phyloP scores from a whole-genome alignment of 2,888 invertebrate species.

The Plebejus argus region DNA sequence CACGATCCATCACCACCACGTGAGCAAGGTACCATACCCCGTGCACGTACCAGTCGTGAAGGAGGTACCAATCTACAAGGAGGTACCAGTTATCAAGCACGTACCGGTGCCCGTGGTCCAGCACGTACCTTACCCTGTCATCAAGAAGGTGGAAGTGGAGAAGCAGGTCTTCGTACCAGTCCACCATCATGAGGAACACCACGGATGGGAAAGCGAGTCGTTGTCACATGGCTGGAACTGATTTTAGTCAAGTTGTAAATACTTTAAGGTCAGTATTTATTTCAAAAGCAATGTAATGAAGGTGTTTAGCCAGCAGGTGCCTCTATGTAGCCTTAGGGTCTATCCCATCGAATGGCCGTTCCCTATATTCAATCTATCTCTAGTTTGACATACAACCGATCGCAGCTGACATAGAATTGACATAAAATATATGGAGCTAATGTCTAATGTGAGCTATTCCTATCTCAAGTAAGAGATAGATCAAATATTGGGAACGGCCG shows the following conservation, averaged over 20 bases:
- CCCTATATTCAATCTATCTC: too few relatives aligned
- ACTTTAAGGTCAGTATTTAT: conserved; percentile 56
- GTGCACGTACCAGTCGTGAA: conserved; percentile 71
- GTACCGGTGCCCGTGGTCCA: conserved; percentile 67
- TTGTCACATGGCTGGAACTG: conserved; percentile 76
- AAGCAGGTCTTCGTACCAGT: conserved; percentile 69
- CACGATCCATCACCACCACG: conserved; percentile 75
- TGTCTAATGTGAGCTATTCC: too few relatives aligned
- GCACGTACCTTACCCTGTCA: conserved; percentile 64
- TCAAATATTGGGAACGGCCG: too few relatives aligned
- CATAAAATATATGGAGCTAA: too few relatives aligned
- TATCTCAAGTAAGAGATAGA: too few relatives aligned
- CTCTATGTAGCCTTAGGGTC: too few relatives aligned
- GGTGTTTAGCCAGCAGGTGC: too few relatives aligned
- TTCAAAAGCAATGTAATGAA: background rate
- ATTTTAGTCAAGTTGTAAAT: conserved; percentile 45
- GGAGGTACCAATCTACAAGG: conserved; percentile 70
- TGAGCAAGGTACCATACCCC: conserved; percentile 67
- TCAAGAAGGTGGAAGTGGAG: conserved; percentile 69
- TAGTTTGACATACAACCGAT: too few relatives aligned
- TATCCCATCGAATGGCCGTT: too few relatives aligned
- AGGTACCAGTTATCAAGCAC: conserved; percentile 69
- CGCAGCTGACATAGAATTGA: too few relatives aligned
- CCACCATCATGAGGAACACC: conserved; percentile 55
- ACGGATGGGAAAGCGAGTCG: conserved; percentile 74